Evolutionary conservation across 2,888 invertebrate genomes (phyloP).

Genomic region (Linnaemya tessellans): DNA sequence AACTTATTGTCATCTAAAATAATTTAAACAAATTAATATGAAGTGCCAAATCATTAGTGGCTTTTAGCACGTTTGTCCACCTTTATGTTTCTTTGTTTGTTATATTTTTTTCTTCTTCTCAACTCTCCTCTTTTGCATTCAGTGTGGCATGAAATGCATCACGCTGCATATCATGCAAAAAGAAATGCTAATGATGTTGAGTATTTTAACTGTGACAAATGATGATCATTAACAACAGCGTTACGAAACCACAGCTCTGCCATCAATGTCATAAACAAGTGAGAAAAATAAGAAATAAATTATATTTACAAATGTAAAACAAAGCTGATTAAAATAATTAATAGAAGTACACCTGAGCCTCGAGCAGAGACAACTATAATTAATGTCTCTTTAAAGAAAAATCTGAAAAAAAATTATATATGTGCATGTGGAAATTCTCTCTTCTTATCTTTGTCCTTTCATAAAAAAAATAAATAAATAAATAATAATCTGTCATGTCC

Average conservation of each 20-base stretch:
- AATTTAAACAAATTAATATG: constrained; percentile 63
- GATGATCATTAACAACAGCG: constrained; percentile 25
- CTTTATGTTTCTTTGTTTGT: constrained; percentile 23
- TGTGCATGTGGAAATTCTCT: too few species aligned
- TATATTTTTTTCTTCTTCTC: neutral
- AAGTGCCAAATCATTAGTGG: constrained; percentile 67
- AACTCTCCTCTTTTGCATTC: neutral
- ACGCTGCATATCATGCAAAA: constrained; percentile 15
- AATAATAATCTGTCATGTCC: too few species aligned
- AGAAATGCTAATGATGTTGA: constrained; percentile 64
- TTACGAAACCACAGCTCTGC: neutral
- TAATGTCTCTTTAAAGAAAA: too few species aligned
- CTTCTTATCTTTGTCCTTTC: too few species aligned
- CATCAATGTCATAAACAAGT: constrained; percentile 37
- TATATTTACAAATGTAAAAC: constrained; percentile 8
- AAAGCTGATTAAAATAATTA: constrained; percentile 52
- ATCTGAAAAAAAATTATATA: too few species aligned
- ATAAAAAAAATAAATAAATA: too few species aligned
- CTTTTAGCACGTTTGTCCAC: constrained; percentile 66
- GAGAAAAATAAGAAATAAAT: constrained; percentile 25
- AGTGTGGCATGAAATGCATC: constrained; percentile 58
- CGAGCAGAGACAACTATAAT: neutral
- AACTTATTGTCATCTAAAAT: constrained; percentile 46
- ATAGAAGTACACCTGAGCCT: constrained; percentile 9
- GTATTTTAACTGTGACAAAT: constrained; percentile 56